Conservation (phyloP, 2,888 invertebrate species). For the Philopedon plagiatum region DNA sequence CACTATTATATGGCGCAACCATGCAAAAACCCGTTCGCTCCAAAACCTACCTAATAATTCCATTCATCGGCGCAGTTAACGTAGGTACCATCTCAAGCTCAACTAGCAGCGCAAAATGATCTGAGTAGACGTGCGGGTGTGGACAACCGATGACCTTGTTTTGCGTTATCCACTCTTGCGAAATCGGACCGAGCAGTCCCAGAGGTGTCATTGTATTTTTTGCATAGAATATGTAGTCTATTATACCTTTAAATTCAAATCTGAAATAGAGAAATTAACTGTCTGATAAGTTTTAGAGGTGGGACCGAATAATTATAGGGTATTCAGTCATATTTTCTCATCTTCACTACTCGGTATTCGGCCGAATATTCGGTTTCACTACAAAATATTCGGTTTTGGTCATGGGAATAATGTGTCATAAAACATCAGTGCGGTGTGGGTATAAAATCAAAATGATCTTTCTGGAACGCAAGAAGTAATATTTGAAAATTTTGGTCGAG, state of each 20-base stretch:
- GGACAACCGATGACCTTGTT: constrained; percentile 99
- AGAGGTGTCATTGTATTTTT: constrained; percentile 95
- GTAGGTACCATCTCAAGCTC: constrained; percentile 91
- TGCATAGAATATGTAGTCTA: constrained; percentile 99
- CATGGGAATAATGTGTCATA: too few relatives aligned
- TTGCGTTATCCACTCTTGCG: constrained; percentile 92
- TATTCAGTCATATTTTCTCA: too few relatives aligned
- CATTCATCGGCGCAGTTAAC: constrained; percentile 81
- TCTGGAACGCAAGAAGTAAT: too few relatives aligned
- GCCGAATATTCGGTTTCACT: too few relatives aligned
- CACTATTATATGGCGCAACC: background rate
- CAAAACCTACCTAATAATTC: constrained; percentile 81
- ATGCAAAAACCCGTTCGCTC: background rate
- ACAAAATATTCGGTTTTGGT: too few relatives aligned
- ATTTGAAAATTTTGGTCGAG: too few relatives aligned
- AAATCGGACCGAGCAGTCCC: constrained; percentile 94
- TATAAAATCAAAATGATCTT: too few relatives aligned
- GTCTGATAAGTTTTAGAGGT: too few relatives aligned
- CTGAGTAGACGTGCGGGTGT: constrained; percentile 97
- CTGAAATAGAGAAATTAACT: too few relatives aligned
- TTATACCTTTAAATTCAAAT: constrained; percentile 99
- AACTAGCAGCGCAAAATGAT: constrained; percentile 93
- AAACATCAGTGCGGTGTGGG: too few relatives aligned
- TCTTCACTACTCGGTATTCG: too few relatives aligned
- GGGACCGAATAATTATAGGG: too few relatives aligned